Percentiles rank a stretch among this genome's conserved stretches.
Evolutionary conservation across 1,140 invertebrate species (phyloP).

Genomic region (Drosophila melanica): DNA sequence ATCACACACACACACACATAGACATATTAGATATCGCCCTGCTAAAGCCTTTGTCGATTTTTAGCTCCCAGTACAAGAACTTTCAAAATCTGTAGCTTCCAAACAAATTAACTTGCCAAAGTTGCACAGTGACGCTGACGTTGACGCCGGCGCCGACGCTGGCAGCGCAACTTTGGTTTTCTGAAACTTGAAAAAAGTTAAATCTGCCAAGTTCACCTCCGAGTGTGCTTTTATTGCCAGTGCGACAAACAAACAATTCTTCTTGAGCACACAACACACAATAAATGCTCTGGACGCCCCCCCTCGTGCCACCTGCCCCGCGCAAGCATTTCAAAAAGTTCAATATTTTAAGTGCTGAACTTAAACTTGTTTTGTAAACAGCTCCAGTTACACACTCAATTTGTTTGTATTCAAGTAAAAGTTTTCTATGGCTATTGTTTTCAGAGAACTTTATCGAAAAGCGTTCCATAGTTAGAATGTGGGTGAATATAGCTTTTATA

Average conservation of each 20-base stretch:
- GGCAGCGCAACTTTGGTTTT: slow-evolving; percentile 62
- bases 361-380: slow-evolving; percentile 67
- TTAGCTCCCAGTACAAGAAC: slow-evolving; percentile 82
- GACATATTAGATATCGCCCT: slow-evolving; percentile 60
- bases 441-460: slow-evolving; percentile 50
- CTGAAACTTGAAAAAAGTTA: slow-evolving; percentile 81
- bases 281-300: not conserved
- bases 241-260: slow-evolving; percentile 26
- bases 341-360: slow-evolving; percentile 69
- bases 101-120: slow-evolving; percentile 80
- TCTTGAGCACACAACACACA: slow-evolving; percentile 21
- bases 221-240: slow-evolving; percentile 74
- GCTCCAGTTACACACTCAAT: slow-evolving; percentile 31
- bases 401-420: slow-evolving; percentile 46
- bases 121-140: slow-evolving; percentile 46
- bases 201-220: slow-evolving; percentile 77
- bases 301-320: not conserved
- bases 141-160: not conserved
- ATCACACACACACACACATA: slow-evolving; percentile 44
- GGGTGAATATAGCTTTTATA: not conserved
- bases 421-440: slow-evolving; percentile 46
- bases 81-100: slow-evolving; percentile 83
- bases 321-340: slow-evolving; percentile 55
- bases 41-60: slow-evolving; percentile 82
- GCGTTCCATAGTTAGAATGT: slow-evolving; percentile 5